These are phyloP conservation scores for Cheilosia vernalis DNA, from an alignment of 2,888 invertebrate species.

Conservation along the genomic window DNA sequence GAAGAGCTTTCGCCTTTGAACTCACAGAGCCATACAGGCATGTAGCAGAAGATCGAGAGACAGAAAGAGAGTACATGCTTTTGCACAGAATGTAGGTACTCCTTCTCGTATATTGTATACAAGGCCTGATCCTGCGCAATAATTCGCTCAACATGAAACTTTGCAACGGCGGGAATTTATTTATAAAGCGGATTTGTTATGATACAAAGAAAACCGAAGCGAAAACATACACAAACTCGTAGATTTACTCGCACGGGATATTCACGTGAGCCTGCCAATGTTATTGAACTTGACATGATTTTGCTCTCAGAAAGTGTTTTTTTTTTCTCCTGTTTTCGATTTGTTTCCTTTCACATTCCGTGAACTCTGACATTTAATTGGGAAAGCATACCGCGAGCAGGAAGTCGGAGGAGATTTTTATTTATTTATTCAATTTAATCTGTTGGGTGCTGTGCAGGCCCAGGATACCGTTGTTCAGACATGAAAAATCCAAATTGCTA, in stretches of 20 bases:
- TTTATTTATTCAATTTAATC: not conserved
- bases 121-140: conserved; percentile 55
- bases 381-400: not conserved
- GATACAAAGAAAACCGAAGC: conserved; percentile 22
- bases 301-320: conserved; percentile 36
- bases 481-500: not conserved
- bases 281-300: conserved; percentile 71
- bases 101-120: not conserved
- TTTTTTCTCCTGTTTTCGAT: not conserved
- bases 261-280: conserved; percentile 59
- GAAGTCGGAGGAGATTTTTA: not conserved
- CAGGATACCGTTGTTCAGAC: no score
- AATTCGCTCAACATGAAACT: conserved; percentile 38
- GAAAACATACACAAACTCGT: conserved; percentile 6
- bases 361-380: conserved; percentile 19
- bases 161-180: conserved; percentile 61
- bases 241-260: conserved; percentile 33
- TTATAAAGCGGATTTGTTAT: conserved; percentile 54
- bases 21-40: not conserved
- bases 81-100: not conserved
- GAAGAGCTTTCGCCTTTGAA: conserved; percentile 29
- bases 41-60: no score
- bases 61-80: not conserved
- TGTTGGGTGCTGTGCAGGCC: no score
- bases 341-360: not conserved